Conservation (phyloP, 1,140 invertebrate species). For the Orchesella cincta region DNA sequence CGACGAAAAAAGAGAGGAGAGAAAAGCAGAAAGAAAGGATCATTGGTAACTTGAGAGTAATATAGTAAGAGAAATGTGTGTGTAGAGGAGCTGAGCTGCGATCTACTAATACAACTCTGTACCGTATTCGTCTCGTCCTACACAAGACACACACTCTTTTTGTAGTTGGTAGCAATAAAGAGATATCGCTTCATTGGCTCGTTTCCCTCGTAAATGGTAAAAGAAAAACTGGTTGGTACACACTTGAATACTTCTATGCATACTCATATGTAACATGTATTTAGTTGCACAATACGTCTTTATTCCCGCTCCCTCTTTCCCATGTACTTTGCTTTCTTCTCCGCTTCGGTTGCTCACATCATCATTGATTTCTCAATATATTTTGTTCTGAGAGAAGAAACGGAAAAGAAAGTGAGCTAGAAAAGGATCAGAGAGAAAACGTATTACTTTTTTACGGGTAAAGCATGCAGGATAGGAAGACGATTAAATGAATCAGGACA, state of each 20-base stretch:
- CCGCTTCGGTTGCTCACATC: background rate
- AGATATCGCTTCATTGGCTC: slow-evolving; percentile 22
- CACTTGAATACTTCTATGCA: background rate
- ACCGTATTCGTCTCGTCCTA: background rate
- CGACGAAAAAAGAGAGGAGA: background rate
- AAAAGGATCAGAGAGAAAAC: background rate
- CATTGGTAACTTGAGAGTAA: slow-evolving; percentile 13
- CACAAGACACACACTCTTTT: background rate
- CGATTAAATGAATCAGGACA: background rate
- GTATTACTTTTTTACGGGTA: background rate
- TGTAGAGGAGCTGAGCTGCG: background rate
- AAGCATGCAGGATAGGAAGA: background rate
- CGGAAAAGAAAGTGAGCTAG: background rate
- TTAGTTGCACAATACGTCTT: background rate
- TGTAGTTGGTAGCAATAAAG: background rate
- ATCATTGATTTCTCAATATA: slow-evolving; percentile 14
- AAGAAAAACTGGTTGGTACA: background rate
- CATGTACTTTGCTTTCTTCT: background rate
- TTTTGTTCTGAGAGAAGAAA: background rate
- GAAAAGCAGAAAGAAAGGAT: background rate
- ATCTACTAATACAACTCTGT: background rate
- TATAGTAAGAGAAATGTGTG: background rate
- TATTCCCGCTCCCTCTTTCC: background rate
- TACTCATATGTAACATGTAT: background rate
- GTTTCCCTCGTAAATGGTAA: slow-evolving; percentile 6